Conservation (phyloP, 2,888 invertebrate genomes). For the Didymodactylos carnosus region DNA sequence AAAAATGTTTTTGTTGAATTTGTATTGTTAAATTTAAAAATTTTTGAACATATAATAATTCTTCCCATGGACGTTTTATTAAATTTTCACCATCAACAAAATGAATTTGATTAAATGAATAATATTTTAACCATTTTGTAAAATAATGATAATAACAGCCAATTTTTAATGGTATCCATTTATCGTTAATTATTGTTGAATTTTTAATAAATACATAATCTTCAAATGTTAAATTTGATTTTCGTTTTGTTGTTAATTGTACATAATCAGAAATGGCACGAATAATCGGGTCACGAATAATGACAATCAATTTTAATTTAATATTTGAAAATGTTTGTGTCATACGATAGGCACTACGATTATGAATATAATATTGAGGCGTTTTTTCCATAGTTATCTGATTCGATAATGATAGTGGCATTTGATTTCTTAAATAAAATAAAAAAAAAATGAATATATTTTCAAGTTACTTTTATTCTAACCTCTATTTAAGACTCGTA, state of each 20-base stretch:
- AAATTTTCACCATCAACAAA: constrained; percentile 78
- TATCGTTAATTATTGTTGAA: too few species aligned
- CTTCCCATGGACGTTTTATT: constrained; percentile 61
- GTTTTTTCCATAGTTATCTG: constrained; percentile 86
- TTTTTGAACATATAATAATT: constrained; percentile 62
- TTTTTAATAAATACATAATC: constrained; percentile 3
- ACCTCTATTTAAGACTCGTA: too few species aligned
- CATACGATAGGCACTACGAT: constrained; percentile 73
- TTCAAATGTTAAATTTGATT: neutral
- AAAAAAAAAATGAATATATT: too few species aligned
- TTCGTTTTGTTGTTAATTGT: constrained; percentile 38
- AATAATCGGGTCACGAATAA: constrained; percentile 61
- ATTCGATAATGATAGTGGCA: constrained; percentile 69
- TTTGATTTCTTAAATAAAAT: constrained; percentile 39
- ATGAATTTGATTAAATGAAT: constrained; percentile 65
- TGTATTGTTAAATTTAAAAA: constrained; percentile 55
- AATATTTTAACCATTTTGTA: constrained; percentile 68
- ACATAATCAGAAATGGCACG: constrained; percentile 83
- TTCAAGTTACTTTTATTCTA: too few species aligned
- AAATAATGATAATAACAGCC: constrained; percentile 75
- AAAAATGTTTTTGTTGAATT: constrained; percentile 65
- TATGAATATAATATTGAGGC: constrained; percentile 80
- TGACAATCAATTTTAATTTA: constrained; percentile 64
- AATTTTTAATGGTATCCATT: constrained; percentile 35
- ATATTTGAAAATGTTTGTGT: constrained; percentile 74